These are phyloP conservation scores for Sarotherodon lohbergeri DNA, from an alignment of 2,113 vertebrate species.

Conservation along the genomic window DNA sequence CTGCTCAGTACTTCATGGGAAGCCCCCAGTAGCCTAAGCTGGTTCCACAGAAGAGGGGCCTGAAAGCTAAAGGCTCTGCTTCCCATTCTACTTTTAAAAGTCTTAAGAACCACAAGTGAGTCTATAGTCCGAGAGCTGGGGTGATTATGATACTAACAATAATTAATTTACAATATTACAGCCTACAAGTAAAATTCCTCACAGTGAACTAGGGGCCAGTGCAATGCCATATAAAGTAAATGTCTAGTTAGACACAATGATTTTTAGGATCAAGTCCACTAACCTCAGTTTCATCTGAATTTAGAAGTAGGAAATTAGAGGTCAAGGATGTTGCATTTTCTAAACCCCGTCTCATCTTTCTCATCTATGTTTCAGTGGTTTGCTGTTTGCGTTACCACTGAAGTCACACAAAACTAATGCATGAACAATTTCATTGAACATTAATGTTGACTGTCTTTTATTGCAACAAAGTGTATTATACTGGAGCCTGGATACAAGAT, in stretches of 20 bases:
- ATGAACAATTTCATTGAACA: neutral
- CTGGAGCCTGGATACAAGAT: neutral
- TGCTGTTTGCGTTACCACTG: neutral
- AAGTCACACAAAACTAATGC: neutral
- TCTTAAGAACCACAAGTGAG: neutral
- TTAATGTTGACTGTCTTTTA: neutral
- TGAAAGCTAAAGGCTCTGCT: neutral
- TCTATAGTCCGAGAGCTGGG: neutral
- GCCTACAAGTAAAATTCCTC: neutral
- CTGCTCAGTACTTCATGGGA: neutral
- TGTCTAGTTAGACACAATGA: neutral
- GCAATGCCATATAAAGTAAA: neutral
- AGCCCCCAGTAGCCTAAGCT: neutral
- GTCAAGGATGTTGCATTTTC: neutral
- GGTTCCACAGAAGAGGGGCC: neutral
- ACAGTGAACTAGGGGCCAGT: neutral
- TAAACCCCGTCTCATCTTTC: neutral
- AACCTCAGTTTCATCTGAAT: neutral
- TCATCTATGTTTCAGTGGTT: neutral
- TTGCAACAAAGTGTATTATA: neutral
- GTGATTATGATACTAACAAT: neutral
- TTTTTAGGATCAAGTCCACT: neutral
- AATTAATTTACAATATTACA: neutral
- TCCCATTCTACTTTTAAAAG: neutral
- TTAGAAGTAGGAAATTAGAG: neutral